Base-by-base conservation (phyloP, 2,797 vertebrate species). In the Enteromius viviparus region DNA sequence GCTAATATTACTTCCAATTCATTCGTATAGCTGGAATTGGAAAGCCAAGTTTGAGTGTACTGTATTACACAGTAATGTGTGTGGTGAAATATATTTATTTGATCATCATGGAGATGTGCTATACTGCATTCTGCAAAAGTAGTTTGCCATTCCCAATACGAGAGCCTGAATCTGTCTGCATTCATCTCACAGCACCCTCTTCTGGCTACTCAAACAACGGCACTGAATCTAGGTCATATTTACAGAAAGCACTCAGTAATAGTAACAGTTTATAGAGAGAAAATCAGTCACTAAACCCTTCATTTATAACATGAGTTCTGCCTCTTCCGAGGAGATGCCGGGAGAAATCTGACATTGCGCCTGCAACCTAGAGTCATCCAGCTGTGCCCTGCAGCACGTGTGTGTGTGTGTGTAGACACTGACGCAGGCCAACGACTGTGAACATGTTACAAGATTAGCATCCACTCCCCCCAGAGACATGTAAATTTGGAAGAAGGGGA, bases 101-200 rank as follows among this genome's bases (percentile, higher is more conserved):
- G 15, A 26, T 29, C 26, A 62, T 62, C 60, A 29, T 62, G 26
- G 12, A 62, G 26, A 62, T 29, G 1, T 7, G 21, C 32, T 26
- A 42, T 29, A 58, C 3, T 23, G 37, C 53, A 79, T 55, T 26
- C 64, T 79, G 11, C 55, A 23, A 3, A 34, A 68, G 3, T 21
- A 79, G 12, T 68, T 12, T 60, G 23, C 19, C 11, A 17, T 45
- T 81, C 6, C 17, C 49, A 81, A 62, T 15, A 64, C 60, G 6
- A 37, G n/a, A 68, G 47, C 65, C 15, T 66, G 19, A 64, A 23
- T 37, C 9, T 32, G 60, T 26, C 62, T 70, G 34, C 64, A 58
- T 66, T 37, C 65, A 71, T 74, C 86, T 74, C 60, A 86, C 55
- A 86, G 85, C 70, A 15, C 88, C 86, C 74, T 89, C 88, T 89